phyloP scores from a whole-genome alignment of 2,888 invertebrate species.

The Odontothrips loti region DNA sequence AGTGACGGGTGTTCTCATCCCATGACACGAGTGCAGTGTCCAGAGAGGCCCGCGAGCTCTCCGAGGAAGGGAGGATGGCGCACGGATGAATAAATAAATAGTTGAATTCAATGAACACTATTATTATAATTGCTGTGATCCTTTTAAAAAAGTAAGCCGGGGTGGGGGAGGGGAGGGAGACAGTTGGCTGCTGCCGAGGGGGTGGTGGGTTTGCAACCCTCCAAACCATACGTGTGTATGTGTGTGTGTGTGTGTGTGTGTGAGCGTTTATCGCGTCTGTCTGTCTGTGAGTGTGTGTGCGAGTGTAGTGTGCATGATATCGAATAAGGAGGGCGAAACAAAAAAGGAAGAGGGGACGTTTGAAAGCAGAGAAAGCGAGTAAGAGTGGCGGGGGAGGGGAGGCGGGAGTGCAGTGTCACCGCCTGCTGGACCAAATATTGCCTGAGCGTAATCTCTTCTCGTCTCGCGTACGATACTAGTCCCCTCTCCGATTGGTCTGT shows the following conservation, averaged over 20 bases:
- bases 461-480: too few relatives aligned
- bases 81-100: conserved; percentile 22
- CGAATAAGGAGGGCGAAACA: not conserved
- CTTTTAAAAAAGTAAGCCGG: conserved; percentile 18
- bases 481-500: too few relatives aligned
- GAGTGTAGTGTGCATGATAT: not conserved
- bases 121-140: conserved; percentile 19
- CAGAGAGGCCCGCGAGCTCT: too few relatives aligned
- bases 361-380: too few relatives aligned
- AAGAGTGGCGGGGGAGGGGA: not conserved
- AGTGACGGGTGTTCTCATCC: too few relatives aligned
- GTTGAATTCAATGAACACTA: conserved; percentile 18
- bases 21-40: too few relatives aligned
- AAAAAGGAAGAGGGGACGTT: not conserved
- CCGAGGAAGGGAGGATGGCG: not conserved
- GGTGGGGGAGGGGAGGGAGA: not conserved
- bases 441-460: too few relatives aligned
- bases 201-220: not conserved
- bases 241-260: not conserved
- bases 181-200: not conserved
- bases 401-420: not conserved
- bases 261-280: not conserved
- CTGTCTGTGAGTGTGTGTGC: not conserved
- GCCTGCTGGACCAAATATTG: too few relatives aligned
- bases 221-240: not conserved